Base-by-base conservation (phyloP, 2,888 invertebrate species). In the Alloscopus bannaensis region DNA sequence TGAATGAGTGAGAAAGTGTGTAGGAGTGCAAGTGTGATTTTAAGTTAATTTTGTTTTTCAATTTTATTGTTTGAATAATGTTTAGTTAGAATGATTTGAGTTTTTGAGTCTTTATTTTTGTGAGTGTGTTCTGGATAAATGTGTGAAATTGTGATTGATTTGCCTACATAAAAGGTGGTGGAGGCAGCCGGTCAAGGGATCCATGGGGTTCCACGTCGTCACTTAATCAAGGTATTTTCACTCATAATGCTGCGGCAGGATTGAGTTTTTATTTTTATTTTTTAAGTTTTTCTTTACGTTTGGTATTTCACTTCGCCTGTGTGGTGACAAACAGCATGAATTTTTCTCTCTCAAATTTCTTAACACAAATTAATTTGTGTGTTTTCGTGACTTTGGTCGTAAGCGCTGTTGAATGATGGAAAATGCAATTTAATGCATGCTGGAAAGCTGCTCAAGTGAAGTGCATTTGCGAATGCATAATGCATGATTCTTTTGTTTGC, bases 141-240 rank as follows among this genome's bases (percentile, higher is more conserved):
- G 60, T 66, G 65, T 26, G 22, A 59, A 57, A 26, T 42, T 59
- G 28, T n/a, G 13, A 36, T 36, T 55, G 8, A 62, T 60, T 60
- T 66, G 65, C 65, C 24, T 31, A 22, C 29, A n/a, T 68, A 77
- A 36, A 50, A 36, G 82, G 76, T 60, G 82, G 79, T 55, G 83
- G 81, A 66, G 73, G 84, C 80, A 47, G 47, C 47, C 47, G 47
- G 47, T 47, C 47, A 6, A 81, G 85, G 79, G 85, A 84, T 83
- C 85, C 84, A 36, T 86, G 86, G 83, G 86, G 86, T 40, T 86
- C 86, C 31, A 86, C 86, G 59, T 84, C 85, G 18, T 86, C 86
- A 36, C 82, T 86, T 31, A 86, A 86, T 76, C 86, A 86, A 85
- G 86, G 86, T 86, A 86, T 70, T 62, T 66, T n/a, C 36, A n/a